Evolutionary conservation across 2,113 vertebrate genomes (phyloP), one percentile per base, ranked within the genome.

Genomic region (Hyaena hyaena): DNA sequence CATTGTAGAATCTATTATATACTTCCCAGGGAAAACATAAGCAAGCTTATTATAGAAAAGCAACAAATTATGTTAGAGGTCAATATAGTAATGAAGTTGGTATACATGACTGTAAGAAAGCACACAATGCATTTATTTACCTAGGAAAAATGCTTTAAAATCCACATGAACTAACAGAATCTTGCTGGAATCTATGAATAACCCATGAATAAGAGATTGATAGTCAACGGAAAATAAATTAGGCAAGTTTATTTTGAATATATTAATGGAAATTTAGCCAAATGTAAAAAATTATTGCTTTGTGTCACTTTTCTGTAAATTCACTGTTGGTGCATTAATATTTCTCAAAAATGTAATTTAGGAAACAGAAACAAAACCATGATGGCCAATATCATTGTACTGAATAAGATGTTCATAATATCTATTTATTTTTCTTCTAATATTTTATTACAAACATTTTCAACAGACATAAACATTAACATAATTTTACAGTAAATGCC

Each of bases 161-260:
- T 61, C 58, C 4, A 65, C 10, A 76, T 55, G 53, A 91, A 91
- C 74, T 85, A 83, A 85, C 19, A 93, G 28, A 88, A n/a, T 84
- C 28, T 76, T 88, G n/a, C 58, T 84, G 16, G 23, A 71, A 63
- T 31, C 17, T 58, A n/a, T 90, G 61, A 93, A 96, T 84, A 95
- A 63, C 12, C 7, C 31, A 96, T 50, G 50, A 82, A 71, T 61
- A 84, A 86, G 23, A 90, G 31, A 74, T 63, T 87, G 1, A 71
- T 15, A 43, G 61, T 87, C 50, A 92, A 58, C 58, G 66, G 17
- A 66, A 89, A 93, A 87, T 77, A 71, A 73, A 83, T 50, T 45
- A 73, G 45, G 69, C 26, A 95, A 93, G 39, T 95, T 88, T 71
- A 73, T 50, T 79, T 71, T 96, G 73, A 93, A 53, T 61, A n/a